Percentiles rank a stretch among this genome's conserved stretches.
These are phyloP conservation scores for Chroicocephalus ridibundus DNA, from an alignment of 2,113 vertebrate genomes.

Conservation along the genomic window DNA sequence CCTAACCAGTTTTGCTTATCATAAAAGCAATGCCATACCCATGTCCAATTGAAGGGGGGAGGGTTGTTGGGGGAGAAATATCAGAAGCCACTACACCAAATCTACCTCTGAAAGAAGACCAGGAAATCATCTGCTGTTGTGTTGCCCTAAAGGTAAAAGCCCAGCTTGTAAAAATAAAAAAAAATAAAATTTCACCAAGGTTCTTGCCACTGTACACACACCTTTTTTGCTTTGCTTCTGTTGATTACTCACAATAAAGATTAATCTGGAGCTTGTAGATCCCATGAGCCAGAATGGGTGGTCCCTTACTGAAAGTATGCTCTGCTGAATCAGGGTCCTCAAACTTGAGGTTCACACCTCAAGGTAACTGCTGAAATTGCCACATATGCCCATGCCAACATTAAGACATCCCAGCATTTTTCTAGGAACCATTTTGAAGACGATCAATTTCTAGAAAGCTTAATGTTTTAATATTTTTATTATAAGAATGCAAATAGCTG, in stretches of 20 bases:
- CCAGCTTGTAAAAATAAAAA: not conserved
- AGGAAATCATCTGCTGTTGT: not conserved
- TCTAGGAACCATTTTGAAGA: not conserved
- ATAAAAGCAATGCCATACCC: not conserved
- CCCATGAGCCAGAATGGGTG: not conserved
- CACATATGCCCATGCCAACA: not conserved
- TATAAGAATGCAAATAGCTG: not conserved
- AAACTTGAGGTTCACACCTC: not conserved
- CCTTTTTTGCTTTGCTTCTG: not conserved
- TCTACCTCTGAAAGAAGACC: not conserved
- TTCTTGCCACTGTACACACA: not conserved
- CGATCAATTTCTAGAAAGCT: not conserved
- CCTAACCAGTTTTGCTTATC: not conserved
- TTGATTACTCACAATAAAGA: not conserved
- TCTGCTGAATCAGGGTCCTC: not conserved
- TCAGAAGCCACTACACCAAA: not conserved
- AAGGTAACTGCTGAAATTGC: not conserved
- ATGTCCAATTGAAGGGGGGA: accelerated
- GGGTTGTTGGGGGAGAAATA: not conserved
- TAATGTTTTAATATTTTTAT: not conserved
- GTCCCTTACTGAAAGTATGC: not conserved
- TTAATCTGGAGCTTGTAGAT: not conserved
- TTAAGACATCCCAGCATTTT: not conserved
- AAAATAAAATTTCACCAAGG: not conserved
- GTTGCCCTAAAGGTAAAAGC: not conserved